Base-by-base conservation (phyloP, 2,797 vertebrate species). In the Astyanax mexicanus region DNA sequence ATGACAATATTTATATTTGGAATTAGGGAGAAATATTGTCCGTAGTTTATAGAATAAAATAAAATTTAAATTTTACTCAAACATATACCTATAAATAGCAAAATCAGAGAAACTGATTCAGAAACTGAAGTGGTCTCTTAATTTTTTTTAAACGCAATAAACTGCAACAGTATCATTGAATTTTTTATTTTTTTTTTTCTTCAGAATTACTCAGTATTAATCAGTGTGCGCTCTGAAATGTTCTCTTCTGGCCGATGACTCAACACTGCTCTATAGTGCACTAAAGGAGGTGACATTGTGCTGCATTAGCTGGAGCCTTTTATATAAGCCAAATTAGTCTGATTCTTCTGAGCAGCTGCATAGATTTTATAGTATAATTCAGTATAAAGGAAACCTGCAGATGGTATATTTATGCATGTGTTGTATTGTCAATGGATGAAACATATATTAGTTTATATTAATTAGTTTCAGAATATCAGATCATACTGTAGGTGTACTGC, bases 111-210 rank as follows among this genome's bases (percentile, higher is more conserved):
- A n/a, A n/a, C n/a, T n/a, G n/a, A n/a, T n/a, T n/a, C n/a, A n/a
- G n/a, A n/a, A n/a, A n/a, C n/a, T n/a, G n/a, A n/a, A n/a, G n/a
- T n/a, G n/a, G n/a, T n/a, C n/a, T n/a, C n/a, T n/a, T n/a, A n/a
- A n/a, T n/a, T n/a, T n/a, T n/a, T n/a, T n/a, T 68, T 49, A 32
- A 21, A 54, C 55, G 10, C 19, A 3, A 0, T 62, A 60, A 62
- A 75, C 69, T 74, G 0, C 67, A 57, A 71, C 60, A 19, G 75
- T 74, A 25, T 35, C 49, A 29, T 7, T 32, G 42, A 45, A 54
- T 29, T 3, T 40, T 57, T 68, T 68, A 12, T 23, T 40, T 70
- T 7, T 13, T 57, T 60, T 67, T 17, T 17, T 42, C 58, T 13
- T 13, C 47, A 21, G 21, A 27, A 23, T 54, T 54, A 32, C 29